Percentiles rank a stretch among this genome's conserved stretches.
phyloP scores from a whole-genome alignment of 2,797 vertebrate species.

The Chrysocyon brachyurus region DNA sequence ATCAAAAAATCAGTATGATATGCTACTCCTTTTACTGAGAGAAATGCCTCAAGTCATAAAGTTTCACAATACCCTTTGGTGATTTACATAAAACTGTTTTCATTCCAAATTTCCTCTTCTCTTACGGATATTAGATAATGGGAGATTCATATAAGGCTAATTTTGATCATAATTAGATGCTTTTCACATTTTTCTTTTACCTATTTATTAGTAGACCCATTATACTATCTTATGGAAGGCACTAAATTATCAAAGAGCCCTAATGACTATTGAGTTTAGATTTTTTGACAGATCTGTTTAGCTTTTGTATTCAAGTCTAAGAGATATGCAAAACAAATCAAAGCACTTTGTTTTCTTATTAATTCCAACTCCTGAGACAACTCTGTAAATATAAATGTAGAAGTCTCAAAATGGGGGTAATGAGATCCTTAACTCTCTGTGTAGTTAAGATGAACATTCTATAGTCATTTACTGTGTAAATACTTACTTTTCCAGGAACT shows the following conservation, averaged over 20 bases:
- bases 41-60: slow-evolving; percentile 73
- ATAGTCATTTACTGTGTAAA: background rate
- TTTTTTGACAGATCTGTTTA: background rate
- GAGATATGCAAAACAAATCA: background rate
- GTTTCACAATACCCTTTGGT: slow-evolving; percentile 6
- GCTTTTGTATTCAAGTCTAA: background rate
- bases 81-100: slow-evolving; percentile 34
- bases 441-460: background rate
- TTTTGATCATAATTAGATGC: background rate
- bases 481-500: background rate
- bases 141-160: background rate
- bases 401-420: background rate
- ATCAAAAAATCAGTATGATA: slow-evolving; percentile 77
- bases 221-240: background rate
- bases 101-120: background rate
- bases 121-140: background rate
- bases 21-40: slow-evolving; percentile 71
- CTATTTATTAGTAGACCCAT: background rate
- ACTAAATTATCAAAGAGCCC: background rate
- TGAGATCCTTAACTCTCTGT: background rate
- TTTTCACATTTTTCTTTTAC: background rate
- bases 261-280: background rate
- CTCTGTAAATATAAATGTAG: background rate
- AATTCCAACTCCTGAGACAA: background rate
- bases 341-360: background rate